Conservation (phyloP, 2,113 vertebrate genomes). For the Gobiocypris rarus region DNA sequence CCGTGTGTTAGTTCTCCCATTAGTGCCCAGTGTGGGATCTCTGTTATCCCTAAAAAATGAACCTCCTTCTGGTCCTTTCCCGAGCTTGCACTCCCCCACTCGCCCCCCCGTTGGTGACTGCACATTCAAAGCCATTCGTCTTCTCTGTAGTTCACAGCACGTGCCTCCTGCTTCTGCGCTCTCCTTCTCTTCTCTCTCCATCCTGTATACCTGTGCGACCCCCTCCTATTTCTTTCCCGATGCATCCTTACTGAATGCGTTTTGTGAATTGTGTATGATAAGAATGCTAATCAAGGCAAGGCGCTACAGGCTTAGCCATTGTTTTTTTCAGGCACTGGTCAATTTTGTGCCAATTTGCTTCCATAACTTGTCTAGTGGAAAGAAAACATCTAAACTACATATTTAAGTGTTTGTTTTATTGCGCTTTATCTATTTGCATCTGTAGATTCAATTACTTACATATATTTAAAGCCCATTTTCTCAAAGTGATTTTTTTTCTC, state of each 20-base stretch:
- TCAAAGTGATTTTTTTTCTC: too few relatives aligned
- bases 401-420: too few relatives aligned
- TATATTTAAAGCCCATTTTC: too few relatives aligned
- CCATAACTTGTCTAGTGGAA: too few relatives aligned
- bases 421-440: too few relatives aligned
- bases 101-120: neutral
- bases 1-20: neutral
- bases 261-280: neutral
- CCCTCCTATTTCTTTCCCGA: neutral
- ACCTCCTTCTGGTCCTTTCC: neutral
- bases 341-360: too few relatives aligned
- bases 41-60: neutral
- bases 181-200: neutral
- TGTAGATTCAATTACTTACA: too few relatives aligned
- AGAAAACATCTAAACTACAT: too few relatives aligned
- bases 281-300: neutral
- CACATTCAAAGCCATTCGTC: constrained; percentile 21
- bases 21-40: constrained; percentile 19
- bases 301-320: neutral
- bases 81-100: constrained; percentile 16
- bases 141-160: constrained; percentile 28
- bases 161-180: neutral
- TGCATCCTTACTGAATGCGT: neutral
- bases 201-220: constrained; percentile 1
- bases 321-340: too few relatives aligned